phyloP scores from a whole-genome alignment of 2,888 invertebrate genomes.

The Sepioteuthis lessoniana region DNA sequence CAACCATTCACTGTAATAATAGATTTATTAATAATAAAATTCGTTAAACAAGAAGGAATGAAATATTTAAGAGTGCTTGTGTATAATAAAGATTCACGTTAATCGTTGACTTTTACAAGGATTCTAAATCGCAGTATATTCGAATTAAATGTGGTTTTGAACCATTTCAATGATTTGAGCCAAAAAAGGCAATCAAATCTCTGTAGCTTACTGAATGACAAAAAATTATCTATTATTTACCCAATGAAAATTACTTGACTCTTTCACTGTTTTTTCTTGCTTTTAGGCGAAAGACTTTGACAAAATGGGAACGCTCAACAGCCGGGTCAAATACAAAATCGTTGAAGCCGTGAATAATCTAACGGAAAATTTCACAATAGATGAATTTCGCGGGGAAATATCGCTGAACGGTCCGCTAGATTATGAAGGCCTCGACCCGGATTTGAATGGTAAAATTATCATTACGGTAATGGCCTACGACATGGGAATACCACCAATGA shows the following conservation, averaged over 20 bases:
- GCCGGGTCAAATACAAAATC: constrained; percentile 66
- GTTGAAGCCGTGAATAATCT: constrained; percentile 59
- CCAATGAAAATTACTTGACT: background rate
- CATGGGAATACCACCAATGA: constrained; percentile 63
- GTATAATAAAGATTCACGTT: no score
- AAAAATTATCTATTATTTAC: background rate
- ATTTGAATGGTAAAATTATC: constrained; percentile 59
- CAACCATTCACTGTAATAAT: no score
- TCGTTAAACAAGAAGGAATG: no score
- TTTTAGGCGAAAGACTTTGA: constrained; percentile 84
- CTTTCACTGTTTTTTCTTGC: background rate
- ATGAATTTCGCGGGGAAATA: constrained; percentile 80
- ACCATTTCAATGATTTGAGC: no score
- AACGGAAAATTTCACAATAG: constrained; percentile 78
- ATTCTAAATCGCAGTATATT: no score
- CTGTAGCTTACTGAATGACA: no score
- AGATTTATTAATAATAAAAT: no score
- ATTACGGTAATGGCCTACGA: constrained; percentile 68
- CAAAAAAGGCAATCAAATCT: no score
- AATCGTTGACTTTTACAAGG: no score
- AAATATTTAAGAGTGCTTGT: no score
- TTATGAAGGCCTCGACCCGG: constrained; percentile 66
- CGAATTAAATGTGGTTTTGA: no score
- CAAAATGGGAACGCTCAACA: constrained; percentile 76
- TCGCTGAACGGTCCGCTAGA: constrained; percentile 66